Evolutionary conservation across 1,140 invertebrate species (phyloP).

Genomic region (Caenorhabditis brenneri): DNA sequence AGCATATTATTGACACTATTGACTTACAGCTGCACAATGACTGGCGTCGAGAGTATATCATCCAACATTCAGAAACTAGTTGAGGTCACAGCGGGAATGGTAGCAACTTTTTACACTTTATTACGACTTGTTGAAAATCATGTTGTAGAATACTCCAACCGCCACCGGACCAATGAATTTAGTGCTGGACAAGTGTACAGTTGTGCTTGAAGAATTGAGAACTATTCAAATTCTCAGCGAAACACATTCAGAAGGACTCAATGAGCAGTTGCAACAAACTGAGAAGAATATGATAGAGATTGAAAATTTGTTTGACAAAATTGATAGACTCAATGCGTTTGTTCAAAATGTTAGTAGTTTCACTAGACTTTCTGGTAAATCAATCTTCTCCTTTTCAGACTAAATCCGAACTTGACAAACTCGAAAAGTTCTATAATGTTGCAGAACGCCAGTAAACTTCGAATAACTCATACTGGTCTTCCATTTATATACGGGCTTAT

Average conservation of each 20-base stretch:
- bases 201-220: constrained; percentile 10
- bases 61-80: neutral
- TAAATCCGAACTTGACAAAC: neutral
- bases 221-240: constrained; percentile 14
- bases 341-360: neutral
- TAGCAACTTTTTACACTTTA: neutral
- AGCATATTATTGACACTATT: neutral
- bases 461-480: neutral
- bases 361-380: neutral
- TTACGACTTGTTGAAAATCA: neutral
- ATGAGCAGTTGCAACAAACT: neutral
- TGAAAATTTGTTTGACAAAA: neutral
- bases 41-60: neutral
- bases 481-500: neutral
- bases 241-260: constrained; percentile 13
- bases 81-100: neutral
- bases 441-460: neutral
- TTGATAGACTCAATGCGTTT: neutral
- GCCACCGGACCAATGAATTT: neutral
- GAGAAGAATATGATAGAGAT: neutral
- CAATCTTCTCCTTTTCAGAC: neutral
- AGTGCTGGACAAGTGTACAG: neutral
- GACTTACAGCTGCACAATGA: constrained; percentile 1
- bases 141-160: neutral
- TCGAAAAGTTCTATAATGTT: constrained; percentile 9